Evolutionary conservation across 2,888 invertebrate genomes (phyloP).

Genomic region (Petrophora chlorosata): DNA sequence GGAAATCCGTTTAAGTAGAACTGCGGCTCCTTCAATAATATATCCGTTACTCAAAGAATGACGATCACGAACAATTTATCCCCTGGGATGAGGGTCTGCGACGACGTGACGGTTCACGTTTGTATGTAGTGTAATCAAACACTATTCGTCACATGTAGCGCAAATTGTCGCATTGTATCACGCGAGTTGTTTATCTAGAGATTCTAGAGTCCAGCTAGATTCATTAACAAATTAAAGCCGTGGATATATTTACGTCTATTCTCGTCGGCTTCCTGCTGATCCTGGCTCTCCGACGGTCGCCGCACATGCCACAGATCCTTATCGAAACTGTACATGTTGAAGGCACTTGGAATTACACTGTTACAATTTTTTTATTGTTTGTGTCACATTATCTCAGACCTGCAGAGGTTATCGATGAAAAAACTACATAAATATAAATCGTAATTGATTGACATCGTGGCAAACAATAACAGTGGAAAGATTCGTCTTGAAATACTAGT

Average conservation of each 20-base stretch:
- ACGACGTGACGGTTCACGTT: no score
- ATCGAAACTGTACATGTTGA: constrained; percentile 75
- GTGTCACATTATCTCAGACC: constrained; percentile 15
- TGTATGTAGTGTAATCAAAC: no score
- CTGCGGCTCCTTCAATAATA: no score
- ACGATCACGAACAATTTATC: no score
- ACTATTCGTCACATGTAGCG: no score
- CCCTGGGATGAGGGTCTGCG: no score
- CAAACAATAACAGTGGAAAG: constrained; percentile 21
- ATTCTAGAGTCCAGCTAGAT: no score
- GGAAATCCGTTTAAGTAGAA: no score
- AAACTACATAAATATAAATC: no score
- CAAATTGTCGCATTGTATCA: no score
- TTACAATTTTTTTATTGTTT: constrained; percentile 1
- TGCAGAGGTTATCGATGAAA: constrained; percentile 26
- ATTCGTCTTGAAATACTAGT: not conserved
- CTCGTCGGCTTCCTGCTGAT: constrained; percentile 44
- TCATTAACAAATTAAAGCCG: not conserved
- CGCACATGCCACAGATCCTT: constrained; percentile 78
- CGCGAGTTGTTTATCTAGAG: no score
- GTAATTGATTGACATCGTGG: constrained; percentile 22
- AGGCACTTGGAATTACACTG: constrained; percentile 23
- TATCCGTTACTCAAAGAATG: no score
- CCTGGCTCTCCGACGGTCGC: constrained; percentile 51
- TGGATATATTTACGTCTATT: constrained; percentile 40